Evolutionary conservation across 2,888 invertebrate species (phyloP).

Genomic region (Oligia latruncula): DNA sequence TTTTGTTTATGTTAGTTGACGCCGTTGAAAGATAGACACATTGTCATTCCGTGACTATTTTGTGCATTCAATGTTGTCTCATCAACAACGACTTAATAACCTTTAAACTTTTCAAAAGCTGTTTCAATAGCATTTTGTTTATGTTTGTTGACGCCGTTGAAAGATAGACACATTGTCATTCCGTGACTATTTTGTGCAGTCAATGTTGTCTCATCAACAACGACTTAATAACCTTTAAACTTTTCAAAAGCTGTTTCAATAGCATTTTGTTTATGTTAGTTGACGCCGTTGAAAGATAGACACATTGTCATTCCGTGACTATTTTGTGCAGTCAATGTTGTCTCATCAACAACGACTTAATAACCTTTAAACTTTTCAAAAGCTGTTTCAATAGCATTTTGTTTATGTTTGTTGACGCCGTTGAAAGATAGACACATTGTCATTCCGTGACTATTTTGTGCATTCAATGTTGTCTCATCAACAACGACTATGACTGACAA

Average conservation of each 20-base stretch:
- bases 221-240: too few relatives aligned
- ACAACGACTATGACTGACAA: slow-evolving; percentile 9
- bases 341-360: neutral
- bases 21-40: neutral
- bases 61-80: neutral
- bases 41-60: neutral
- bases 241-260: neutral
- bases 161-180: slow-evolving; percentile 4
- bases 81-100: neutral
- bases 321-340: neutral
- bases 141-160: neutral
- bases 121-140: neutral
- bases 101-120: too few relatives aligned
- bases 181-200: neutral
- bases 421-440: slow-evolving; percentile 4
- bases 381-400: neutral
- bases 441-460: neutral
- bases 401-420: neutral
- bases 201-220: neutral
- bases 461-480: neutral
- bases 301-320: neutral
- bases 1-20: neutral
- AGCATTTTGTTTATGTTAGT: neutral
- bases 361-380: neutral
- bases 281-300: slow-evolving; percentile 1